A percentile compares a stretch with the other conserved stretches of the same genome.
Evolutionary conservation across 2,888 invertebrate species (phyloP).

Genomic region (Prenolepis imparis): DNA sequence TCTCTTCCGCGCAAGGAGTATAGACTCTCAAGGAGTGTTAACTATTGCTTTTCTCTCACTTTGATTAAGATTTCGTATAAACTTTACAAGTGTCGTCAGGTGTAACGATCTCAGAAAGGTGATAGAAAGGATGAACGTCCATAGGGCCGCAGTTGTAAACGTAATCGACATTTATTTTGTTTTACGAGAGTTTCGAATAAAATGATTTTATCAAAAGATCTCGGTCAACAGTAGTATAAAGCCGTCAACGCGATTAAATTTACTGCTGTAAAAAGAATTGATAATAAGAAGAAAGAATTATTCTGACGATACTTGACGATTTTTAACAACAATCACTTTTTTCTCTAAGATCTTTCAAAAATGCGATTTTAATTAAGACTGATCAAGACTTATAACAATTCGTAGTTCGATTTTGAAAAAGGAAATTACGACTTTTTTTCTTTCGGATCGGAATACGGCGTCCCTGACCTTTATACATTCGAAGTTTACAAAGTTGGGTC

Average conservation of each 20-base stretch:
- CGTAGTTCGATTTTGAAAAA: neutral
- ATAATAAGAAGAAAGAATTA: neutral
- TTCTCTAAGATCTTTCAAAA: neutral
- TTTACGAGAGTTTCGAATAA: neutral
- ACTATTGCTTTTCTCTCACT: neutral
- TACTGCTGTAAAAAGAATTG: neutral
- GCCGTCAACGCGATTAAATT: neutral
- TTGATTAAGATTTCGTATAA: neutral
- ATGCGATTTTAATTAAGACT: neutral
- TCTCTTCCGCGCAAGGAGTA: neutral
- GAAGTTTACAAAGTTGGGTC: neutral
- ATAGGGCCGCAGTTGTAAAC: conserved; percentile 3
- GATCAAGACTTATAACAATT: no score
- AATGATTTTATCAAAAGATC: neutral
- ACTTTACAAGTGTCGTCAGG: neutral
- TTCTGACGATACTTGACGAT: neutral
- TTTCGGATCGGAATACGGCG: neutral
- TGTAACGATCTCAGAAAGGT: neutral
- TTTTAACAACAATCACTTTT: neutral
- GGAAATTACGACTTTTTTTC: neutral
- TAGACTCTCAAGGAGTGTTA: neutral
- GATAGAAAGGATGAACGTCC: neutral
- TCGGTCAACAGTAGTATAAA: neutral
- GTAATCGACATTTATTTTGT: neutral
- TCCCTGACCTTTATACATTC: neutral